phyloP scores from a whole-genome alignment of 2,888 invertebrate genomes.

The Barypeithes pellucidus region DNA sequence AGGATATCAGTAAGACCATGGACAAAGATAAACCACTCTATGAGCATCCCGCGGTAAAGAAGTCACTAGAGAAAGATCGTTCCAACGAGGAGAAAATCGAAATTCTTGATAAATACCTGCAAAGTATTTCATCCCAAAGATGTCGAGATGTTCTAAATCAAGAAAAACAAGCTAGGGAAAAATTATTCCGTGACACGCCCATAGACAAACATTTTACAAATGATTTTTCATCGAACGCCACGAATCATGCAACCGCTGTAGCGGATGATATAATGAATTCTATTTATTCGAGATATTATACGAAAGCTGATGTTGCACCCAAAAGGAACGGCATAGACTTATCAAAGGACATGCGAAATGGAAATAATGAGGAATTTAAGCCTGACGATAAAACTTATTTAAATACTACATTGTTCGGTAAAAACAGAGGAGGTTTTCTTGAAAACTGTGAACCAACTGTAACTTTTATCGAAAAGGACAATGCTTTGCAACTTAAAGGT shows the following conservation, averaged over 20 bases:
- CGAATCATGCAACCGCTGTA: constrained; percentile 59
- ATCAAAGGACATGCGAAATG: neutral
- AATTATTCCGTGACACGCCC: constrained; percentile 45
- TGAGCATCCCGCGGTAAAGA: constrained; percentile 35
- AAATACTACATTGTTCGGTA: neutral
- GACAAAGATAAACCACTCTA: constrained; percentile 15
- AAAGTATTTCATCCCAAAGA: constrained; percentile 57
- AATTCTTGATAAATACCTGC: constrained; percentile 60
- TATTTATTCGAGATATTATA: constrained; percentile 59
- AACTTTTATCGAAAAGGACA: neutral
- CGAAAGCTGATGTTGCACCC: constrained; percentile 47
- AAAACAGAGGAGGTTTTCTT: neutral
- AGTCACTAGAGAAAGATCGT: constrained; percentile 42
- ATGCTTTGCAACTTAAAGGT: neutral
- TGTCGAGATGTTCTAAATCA: constrained; percentile 54
- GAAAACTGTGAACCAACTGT: neutral
- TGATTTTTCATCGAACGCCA: constrained; percentile 39
- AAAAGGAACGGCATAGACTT: neutral
- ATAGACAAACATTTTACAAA: constrained; percentile 44
- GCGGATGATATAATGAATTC: constrained; percentile 64
- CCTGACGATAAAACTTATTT: neutral
- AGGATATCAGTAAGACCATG: neutral
- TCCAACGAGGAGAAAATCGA: constrained; percentile 57
- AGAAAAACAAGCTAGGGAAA: constrained; percentile 45
- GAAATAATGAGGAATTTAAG: neutral